Evolutionary conservation across 2,888 invertebrate genomes (phyloP).

Genomic region (Ecdyonurus torrentis): DNA sequence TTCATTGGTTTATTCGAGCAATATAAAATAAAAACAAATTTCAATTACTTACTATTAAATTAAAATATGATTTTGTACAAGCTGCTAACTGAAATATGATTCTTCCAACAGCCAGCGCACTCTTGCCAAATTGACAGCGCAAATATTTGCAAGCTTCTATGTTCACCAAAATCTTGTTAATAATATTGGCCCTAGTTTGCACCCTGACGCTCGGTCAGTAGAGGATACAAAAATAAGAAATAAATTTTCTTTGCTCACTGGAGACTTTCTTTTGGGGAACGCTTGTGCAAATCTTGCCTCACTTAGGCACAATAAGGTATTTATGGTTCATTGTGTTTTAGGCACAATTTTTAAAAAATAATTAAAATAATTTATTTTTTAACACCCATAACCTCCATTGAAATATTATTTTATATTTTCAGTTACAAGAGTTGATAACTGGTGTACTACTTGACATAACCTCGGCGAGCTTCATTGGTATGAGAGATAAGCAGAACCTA

Average conservation of each 20-base stretch:
- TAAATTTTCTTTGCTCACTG: slow-evolving; percentile 83
- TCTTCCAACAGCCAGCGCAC: slow-evolving; percentile 50
- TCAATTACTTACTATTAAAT: not conserved
- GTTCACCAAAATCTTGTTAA: slow-evolving; percentile 82
- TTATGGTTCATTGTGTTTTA: no score
- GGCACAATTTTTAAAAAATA: no score
- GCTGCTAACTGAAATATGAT: slow-evolving; percentile 1
- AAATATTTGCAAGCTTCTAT: slow-evolving; percentile 84
- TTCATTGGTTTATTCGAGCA: no score
- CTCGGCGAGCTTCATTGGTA: no score
- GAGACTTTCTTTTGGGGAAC: slow-evolving; percentile 79
- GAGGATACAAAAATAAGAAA: slow-evolving; percentile 87
- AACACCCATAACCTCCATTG: no score
- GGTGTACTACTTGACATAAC: no score
- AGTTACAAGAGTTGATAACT: no score
- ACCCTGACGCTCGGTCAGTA: slow-evolving; percentile 36
- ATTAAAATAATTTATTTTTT: no score
- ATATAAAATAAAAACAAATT: no score
- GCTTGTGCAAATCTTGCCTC: slow-evolving; percentile 76
- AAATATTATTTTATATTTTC: no score
- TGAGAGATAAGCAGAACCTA: no score
- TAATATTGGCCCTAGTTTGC: slow-evolving; percentile 43
- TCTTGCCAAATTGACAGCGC: slow-evolving; percentile 88
- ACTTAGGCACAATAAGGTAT: slow-evolving; percentile 39
- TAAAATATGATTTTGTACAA: not conserved